A percentile compares a stretch with the other conserved stretches of the same genome.
Evolutionary conservation across 2,113 vertebrate genomes (phyloP).

Genomic region (Nyctibius bracteatus): DNA sequence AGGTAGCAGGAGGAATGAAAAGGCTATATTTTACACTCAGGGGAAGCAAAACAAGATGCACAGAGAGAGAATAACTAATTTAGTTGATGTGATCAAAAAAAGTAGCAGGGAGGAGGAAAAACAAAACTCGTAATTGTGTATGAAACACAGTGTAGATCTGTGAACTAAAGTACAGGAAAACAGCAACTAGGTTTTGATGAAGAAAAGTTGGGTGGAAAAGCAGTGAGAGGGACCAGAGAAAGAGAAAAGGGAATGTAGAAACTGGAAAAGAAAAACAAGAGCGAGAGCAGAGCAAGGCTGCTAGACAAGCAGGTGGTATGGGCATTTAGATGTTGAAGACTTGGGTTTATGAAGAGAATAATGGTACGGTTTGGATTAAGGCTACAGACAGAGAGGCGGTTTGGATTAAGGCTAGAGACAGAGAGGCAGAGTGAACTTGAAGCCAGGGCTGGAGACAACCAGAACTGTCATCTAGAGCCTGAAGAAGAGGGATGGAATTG

Average conservation of each 20-base stretch:
- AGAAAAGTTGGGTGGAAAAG: background rate
- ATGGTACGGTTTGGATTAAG: background rate
- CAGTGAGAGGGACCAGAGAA: background rate
- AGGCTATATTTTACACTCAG: background rate
- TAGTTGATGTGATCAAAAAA: background rate
- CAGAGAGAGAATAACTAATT: background rate
- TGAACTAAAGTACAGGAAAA: background rate
- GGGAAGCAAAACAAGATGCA: background rate
- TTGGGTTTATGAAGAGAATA: rapidly evolving
- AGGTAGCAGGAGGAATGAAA: background rate
- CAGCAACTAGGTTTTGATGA: background rate
- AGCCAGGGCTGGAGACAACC: background rate
- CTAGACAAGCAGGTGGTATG: background rate
- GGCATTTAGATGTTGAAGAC: rapidly evolving
- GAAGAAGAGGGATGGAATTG: background rate
- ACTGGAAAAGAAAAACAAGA: background rate
- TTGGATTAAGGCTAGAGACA: too few relatives aligned
- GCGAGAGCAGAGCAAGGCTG: background rate
- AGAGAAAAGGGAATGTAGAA: background rate
- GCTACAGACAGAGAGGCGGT: background rate
- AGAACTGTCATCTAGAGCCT: background rate
- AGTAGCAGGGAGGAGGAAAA: background rate
- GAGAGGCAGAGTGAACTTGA: background rate
- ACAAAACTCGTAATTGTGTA: background rate
- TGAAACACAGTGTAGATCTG: background rate